phyloP scores from a whole-genome alignment of 92 coral and sea anemone species.

The Meandrina meandrites region DNA sequence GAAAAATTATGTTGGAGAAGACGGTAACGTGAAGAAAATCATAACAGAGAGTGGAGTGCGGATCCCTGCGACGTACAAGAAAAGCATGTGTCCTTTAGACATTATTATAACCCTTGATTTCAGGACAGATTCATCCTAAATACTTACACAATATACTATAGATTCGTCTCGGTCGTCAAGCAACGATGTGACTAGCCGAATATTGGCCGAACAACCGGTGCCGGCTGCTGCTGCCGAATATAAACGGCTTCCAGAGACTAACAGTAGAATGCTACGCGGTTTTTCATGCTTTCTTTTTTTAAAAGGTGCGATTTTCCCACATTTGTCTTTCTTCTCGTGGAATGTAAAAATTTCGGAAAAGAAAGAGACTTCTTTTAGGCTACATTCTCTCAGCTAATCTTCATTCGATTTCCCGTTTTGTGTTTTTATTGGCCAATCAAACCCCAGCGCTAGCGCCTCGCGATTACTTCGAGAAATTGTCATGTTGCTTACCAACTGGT shows the following conservation, averaged over 20 bases:
- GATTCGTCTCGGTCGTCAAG: background rate
- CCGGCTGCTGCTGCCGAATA: too few species aligned
- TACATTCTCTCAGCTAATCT: background rate
- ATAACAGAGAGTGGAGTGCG: constrained; percentile 94
- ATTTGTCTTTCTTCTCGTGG: too few species aligned
- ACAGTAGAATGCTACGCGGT: background rate
- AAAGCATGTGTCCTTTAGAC: constrained; percentile 80
- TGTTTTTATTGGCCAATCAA: background rate
- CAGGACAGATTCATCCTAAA: too few species aligned
- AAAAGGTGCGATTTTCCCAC: too few species aligned
- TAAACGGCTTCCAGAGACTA: too few species aligned
- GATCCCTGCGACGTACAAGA: constrained; percentile 92
- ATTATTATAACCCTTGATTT: background rate
- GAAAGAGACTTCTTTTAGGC: background rate
- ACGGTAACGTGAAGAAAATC: constrained; percentile 83
- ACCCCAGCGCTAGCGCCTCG: background rate
- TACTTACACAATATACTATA: too few species aligned
- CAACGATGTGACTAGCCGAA: too few species aligned
- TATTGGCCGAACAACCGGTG: too few species aligned
- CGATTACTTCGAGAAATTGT: background rate
- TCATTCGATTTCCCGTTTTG: too few species aligned
- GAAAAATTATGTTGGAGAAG: constrained; percentile 80
- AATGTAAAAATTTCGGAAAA: too few species aligned
- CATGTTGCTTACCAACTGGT: background rate
- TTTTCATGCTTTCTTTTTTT: background rate